Percentiles rank a stretch among this genome's conserved stretches.
Conservation (phyloP, 2,113 vertebrate genomes). For the Oreochromis aureus region DNA sequence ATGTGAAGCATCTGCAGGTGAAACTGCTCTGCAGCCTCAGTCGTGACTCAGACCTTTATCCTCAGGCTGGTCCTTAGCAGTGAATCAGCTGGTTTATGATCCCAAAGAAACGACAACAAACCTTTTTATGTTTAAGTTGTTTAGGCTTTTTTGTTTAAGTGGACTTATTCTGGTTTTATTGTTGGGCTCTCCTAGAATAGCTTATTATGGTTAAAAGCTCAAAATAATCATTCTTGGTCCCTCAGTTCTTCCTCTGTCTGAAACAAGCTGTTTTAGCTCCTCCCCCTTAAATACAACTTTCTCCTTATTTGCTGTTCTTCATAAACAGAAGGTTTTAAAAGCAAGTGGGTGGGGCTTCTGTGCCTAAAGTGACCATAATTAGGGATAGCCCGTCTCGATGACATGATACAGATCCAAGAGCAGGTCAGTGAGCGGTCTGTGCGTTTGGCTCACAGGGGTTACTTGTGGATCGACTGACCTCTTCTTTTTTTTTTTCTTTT, state of each 20-base stretch:
- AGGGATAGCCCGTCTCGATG: neutral
- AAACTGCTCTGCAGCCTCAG: neutral
- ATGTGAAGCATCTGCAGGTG: neutral
- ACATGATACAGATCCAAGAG: neutral
- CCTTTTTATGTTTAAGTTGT: neutral
- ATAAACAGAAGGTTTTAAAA: neutral
- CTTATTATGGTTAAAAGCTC: neutral
- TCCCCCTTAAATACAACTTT: neutral
- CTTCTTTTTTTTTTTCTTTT: neutral
- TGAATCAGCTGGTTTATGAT: neutral
- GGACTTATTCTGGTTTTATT: neutral
- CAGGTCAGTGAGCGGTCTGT: neutral
- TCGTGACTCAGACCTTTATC: neutral
- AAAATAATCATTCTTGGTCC: neutral
- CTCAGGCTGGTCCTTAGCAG: neutral
- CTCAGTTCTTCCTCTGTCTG: neutral
- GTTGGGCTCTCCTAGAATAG: neutral
- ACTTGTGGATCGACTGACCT: rapidly evolving
- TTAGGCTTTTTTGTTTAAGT: rapidly evolving
- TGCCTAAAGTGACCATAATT: rapidly evolving
- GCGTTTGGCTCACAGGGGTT: neutral
- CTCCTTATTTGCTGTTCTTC: neutral
- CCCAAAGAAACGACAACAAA: rapidly evolving
- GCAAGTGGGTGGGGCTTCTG: neutral
- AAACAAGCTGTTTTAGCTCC: neutral